Conservation (phyloP, 2,888 invertebrate species). For the Uloborus plumipes region DNA sequence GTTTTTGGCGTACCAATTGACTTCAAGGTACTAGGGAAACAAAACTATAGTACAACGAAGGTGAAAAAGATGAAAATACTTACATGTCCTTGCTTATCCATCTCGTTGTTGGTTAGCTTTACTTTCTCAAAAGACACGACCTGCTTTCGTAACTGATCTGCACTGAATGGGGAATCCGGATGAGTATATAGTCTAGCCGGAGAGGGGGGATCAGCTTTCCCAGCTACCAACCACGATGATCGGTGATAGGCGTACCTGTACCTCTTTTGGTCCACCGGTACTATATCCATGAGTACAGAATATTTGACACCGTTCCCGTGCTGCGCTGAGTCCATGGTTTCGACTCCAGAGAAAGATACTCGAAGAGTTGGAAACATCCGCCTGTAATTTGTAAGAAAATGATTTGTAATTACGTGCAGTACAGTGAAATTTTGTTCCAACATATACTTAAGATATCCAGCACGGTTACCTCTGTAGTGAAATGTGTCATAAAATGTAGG, state of each 20-base stretch:
- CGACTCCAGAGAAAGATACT: constrained; percentile 83
- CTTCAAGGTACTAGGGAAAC: too few species aligned
- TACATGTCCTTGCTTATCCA: constrained; percentile 96
- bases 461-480: too few species aligned
- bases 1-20: too few species aligned
- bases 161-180: constrained; percentile 95
- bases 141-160: constrained; percentile 94
- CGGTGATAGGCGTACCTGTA: constrained; percentile 97
- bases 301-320: constrained; percentile 73
- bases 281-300: constrained; percentile 94
- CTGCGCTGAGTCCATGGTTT: constrained; percentile 67
- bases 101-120: constrained; percentile 97
- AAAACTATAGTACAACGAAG: constrained; percentile 39
- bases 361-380: constrained; percentile 98
- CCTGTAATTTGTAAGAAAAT: constrained; percentile 74
- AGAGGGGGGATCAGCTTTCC: constrained; percentile 97
- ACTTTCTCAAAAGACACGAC: constrained; percentile 98
- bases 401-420: too few species aligned
- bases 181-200: constrained; percentile 94
- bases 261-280: constrained; percentile 95
- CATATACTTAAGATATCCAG: too few species aligned
- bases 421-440: too few species aligned
- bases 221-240: constrained; percentile 97
- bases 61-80: constrained; percentile 71
- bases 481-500: too few species aligned